Base-by-base conservation (phyloP, 1,140 invertebrate genomes). In the Brachionus paranguensis region DNA sequence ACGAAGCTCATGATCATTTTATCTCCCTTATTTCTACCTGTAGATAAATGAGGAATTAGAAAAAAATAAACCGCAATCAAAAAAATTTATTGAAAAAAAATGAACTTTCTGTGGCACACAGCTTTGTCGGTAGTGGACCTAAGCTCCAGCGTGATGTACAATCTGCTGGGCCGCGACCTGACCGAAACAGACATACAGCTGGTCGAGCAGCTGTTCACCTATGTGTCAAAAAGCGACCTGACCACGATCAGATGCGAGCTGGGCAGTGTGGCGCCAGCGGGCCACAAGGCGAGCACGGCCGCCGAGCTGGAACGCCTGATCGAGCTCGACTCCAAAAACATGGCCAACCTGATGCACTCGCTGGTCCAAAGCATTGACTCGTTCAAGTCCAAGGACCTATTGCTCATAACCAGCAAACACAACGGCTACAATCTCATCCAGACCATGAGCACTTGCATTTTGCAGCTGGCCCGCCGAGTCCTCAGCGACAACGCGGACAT, bases 101-200 rank as follows among this genome's bases (percentile, higher is more conserved):
- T 81, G 78, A 81, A 45, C n/a, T 64, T 81, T 43, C 12, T 81
- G 11, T 81, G 78, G 78, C 78, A 81, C 24, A 64, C 78, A 27
- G 78, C 78, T 12, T 41, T 81, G 41, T 81, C 78, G 37, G 64
- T 81, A 4, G 20, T 81, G 2, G 78, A 81, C 24, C 27, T 81
- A 29, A 47, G 78, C 64, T 81, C 78, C 0, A 68, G 78, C 27
- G 27, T 81, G 20, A 2, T 81, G 10, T 81, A 81, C 20, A 60
- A 81, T 43, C 41, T 81, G 27, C 64, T 81, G 45, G 78, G 78
- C 11, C 50, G 78, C 27, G 78, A 81, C 64, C 64, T 81, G 27
- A 81, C 33, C 33, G 55, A 81, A 8, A 41, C n/a, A 7, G 78
- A 81, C 33, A 68, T 81, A 64, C 20, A 81, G 17, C 53, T 81